Evolutionary conservation across 2,888 invertebrate genomes (phyloP).

Genomic region (Silvanus unidentatus): DNA sequence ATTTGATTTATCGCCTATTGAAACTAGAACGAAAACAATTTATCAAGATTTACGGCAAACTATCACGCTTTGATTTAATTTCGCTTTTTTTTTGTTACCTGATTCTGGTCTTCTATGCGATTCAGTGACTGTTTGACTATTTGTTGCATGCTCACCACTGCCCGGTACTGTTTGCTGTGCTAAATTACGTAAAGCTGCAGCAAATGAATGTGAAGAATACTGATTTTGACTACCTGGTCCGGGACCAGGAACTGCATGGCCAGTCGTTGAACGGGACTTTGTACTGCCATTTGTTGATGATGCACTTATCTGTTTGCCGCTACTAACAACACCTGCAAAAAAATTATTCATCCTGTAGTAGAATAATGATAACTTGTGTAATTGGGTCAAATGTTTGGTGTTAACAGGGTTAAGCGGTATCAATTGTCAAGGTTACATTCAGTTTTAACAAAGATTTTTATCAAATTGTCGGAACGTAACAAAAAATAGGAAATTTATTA

Average conservation of each 20-base stretch:
- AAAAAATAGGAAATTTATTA: too few species aligned
- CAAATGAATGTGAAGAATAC: constrained; percentile 64
- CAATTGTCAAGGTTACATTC: too few species aligned
- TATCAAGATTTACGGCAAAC: background rate
- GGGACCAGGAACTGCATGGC: constrained; percentile 43
- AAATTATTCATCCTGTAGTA: background rate
- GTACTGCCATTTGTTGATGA: constrained; percentile 36
- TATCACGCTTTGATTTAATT: too few species aligned
- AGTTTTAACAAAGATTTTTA: too few species aligned
- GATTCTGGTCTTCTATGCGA: constrained; percentile 37
- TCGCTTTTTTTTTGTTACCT: background rate
- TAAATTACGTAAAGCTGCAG: constrained; percentile 82
- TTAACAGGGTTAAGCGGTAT: too few species aligned
- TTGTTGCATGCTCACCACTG: constrained; percentile 29
- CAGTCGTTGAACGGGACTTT: constrained; percentile 37
- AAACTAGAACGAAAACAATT: constrained; percentile 16
- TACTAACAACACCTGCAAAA: constrained; percentile 29
- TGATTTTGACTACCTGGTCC: constrained; percentile 40
- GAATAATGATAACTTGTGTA: too few species aligned
- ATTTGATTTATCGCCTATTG: constrained; percentile 32
- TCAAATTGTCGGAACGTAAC: too few species aligned
- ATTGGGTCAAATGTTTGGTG: too few species aligned
- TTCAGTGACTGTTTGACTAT: constrained; percentile 27
- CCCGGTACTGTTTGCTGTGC: constrained; percentile 85
- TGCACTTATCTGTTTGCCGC: constrained; percentile 29